A percentile compares a stretch with the other conserved stretches of the same genome.
These are phyloP conservation scores for Pentamera pediparva DNA, from an alignment of 53 echinoderm and acorn worm genomes.

Conservation along the genomic window DNA sequence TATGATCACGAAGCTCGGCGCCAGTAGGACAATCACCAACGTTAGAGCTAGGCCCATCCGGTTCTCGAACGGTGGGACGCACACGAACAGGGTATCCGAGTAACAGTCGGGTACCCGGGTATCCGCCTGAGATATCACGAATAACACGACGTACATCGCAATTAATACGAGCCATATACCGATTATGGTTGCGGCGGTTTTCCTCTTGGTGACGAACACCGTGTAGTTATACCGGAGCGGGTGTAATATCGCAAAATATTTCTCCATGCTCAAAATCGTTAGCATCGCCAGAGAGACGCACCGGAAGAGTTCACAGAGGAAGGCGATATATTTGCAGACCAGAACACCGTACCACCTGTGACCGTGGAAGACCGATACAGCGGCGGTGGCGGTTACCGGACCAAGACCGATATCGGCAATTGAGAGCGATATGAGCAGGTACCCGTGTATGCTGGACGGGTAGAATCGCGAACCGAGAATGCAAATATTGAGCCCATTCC, in stretches of 20 bases:
- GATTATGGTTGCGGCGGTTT: constrained; percentile 1
- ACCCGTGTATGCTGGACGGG: background rate
- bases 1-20: constrained; percentile 43
- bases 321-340: background rate
- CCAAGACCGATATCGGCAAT: constrained; percentile 22
- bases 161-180: constrained; percentile 5
- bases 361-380: background rate
- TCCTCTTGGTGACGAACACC: constrained; percentile 27
- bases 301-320: constrained; percentile 1
- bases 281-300: constrained; percentile 10
- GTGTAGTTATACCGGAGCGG: constrained; percentile 39
- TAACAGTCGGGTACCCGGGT: background rate
- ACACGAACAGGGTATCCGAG: constrained; percentile 1
- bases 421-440: background rate
- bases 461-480: background rate
- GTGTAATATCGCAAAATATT: constrained; percentile 36
- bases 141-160: background rate
- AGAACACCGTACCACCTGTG: background rate
- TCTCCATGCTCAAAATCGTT: background rate
- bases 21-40: constrained; percentile 5
- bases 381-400: constrained; percentile 1
- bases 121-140: background rate
- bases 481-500: constrained; percentile 15
- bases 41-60: background rate
- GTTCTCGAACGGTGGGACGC: constrained; percentile 17